A percentile compares a stretch with the other conserved stretches of the same genome.
Conservation (phyloP, 2,888 invertebrate genomes). For the Acanthococcus lagerstroemiae region DNA sequence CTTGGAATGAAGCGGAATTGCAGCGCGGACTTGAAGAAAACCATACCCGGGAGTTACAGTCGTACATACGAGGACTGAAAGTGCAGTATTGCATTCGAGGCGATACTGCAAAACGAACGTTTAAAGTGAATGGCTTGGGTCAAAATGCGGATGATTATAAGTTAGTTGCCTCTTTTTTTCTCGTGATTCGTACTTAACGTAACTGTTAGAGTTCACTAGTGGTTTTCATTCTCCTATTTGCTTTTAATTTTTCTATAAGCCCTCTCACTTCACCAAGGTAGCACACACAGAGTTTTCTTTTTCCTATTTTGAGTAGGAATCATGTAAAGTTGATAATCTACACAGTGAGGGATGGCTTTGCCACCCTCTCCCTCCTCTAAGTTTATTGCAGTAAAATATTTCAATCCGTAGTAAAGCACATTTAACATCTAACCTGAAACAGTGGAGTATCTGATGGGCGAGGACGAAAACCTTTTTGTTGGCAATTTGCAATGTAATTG, state of each 20-base stretch:
- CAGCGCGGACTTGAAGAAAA: not conserved
- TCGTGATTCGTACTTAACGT: not conserved
- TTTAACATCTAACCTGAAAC: slow-evolving; percentile 65
- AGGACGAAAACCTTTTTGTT: slow-evolving; percentile 81
- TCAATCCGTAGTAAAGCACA: no score
- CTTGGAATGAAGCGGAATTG: not conserved
- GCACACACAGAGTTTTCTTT: no score
- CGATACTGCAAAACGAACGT: slow-evolving; percentile 43
- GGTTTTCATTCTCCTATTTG: no score
- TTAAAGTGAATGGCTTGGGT: slow-evolving; percentile 45
- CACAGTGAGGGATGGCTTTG: no score
- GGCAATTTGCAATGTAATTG: slow-evolving; percentile 75
- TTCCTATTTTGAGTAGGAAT: no score
- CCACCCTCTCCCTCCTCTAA: no score
- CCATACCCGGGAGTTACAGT: slow-evolving; percentile 35
- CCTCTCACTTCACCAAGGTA: no score
- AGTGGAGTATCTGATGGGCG: slow-evolving; percentile 81
- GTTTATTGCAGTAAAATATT: no score
- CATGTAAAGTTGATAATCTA: no score
- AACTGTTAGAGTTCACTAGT: no score
- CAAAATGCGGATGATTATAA: slow-evolving; percentile 31
- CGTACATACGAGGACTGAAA: slow-evolving; percentile 46
- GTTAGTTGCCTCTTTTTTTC: slow-evolving; percentile 40
- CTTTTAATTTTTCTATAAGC: no score
- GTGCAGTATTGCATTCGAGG: slow-evolving; percentile 45